Evolutionary conservation across 92 coral and sea anemone genomes (phyloP), one percentile per base, ranked within the genome.

Genomic region (Parazoanthus atlanticus): DNA sequence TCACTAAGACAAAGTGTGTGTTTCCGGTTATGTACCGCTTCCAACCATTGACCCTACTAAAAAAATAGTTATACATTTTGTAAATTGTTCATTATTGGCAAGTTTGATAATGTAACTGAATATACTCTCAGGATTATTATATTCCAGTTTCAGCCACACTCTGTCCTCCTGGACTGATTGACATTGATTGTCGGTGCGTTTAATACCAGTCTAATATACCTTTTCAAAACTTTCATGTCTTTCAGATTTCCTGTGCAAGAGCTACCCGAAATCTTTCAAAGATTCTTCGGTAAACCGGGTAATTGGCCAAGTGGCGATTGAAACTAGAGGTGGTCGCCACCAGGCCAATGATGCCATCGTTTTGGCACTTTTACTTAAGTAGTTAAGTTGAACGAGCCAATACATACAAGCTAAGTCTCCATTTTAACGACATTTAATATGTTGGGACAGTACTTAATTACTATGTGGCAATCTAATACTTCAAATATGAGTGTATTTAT

Each of bases 271-370:
- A 46, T 52, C 79, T 9, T 87, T 80, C 41, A 41, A 76, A 41
- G 79, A 43, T 33, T 31, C 56, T 1, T 31, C 13, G 19, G 90
- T 91, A 76, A 88, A 82, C 79, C 23, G 93, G 46, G 76, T 83
- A 29, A 80, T 86, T 86, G 92, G 92, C 21, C 92, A 86, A 40
- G 92, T 86, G 82, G 90, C 92, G 1, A 86, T 88, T 32, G 93
- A 91, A 75, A 88, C 93, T 3, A 80, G 89, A 64, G 74, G 77
- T 73, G 93, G 91, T 9, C 82, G 91, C 54, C 93, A 91, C 64
- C 82, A 54, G 49, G 49, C 78, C 36, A 46, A 54, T 33, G 88
- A 90, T 76, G 71, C 80, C 74, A 26, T 82, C 30, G 87, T 88
- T 26, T 17, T 81, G 54, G 72, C 49, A 84, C 58, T 89, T 56